phyloP scores from a whole-genome alignment of 2,113 vertebrate species.

The Pimephales promelas region DNA sequence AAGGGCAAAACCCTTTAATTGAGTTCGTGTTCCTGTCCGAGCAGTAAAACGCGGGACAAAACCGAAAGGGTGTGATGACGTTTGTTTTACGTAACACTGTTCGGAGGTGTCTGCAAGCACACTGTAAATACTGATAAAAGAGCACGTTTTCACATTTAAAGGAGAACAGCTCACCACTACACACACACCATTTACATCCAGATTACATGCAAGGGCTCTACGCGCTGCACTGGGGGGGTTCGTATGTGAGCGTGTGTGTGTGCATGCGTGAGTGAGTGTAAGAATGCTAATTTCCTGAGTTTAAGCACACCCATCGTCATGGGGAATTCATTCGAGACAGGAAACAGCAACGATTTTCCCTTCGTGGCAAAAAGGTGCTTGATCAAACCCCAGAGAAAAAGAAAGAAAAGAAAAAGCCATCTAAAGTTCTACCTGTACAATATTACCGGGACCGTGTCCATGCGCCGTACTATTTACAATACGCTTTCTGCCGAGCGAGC shows the following conservation, averaged over 20 bases:
- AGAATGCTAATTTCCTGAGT: conserved; percentile 79
- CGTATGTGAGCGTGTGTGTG: conserved; percentile 50
- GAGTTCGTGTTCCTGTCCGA: conserved; percentile 35
- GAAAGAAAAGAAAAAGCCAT: conserved; percentile 63
- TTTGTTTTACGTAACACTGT: conserved; percentile 54
- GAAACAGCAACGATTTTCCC: conserved; percentile 77
- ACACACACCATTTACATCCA: conserved; percentile 51
- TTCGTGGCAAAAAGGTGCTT: conserved; percentile 68
- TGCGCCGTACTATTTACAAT: conserved; percentile 81
- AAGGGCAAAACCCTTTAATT: background rate
- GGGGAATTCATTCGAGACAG: conserved; percentile 71
- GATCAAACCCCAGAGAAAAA: conserved; percentile 68
- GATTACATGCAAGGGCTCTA: conserved; percentile 67
- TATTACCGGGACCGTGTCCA: conserved; percentile 77
- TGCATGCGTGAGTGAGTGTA: conserved; percentile 41
- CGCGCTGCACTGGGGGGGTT: conserved; percentile 32
- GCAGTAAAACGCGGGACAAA: background rate
- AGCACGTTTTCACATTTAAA: conserved; percentile 71
- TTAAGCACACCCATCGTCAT: conserved; percentile 67
- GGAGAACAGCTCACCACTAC: conserved; percentile 58
- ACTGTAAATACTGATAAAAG: conserved; percentile 69
- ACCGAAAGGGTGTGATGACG: background rate
- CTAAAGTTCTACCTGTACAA: conserved; percentile 75
- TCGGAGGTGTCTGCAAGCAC: conserved; percentile 47
- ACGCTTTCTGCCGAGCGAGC: conserved; percentile 77